Base-by-base conservation (phyloP, 1,140 invertebrate genomes). In the Melipona quadrifasciata region DNA sequence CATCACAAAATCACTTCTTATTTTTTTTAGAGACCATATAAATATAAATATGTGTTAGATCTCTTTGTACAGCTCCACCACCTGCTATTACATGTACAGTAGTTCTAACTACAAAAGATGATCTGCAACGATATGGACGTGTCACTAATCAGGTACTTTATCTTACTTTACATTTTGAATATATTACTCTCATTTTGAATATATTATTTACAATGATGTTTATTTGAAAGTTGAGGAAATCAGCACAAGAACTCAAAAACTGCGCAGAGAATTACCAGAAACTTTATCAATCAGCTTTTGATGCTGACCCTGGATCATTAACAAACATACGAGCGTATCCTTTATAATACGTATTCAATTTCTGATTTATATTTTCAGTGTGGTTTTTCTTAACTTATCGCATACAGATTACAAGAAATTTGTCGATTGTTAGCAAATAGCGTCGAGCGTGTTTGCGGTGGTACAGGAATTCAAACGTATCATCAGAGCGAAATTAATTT, bases 261-360 rank as follows among this genome's bases (percentile, higher is more conserved):
- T 97, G 98, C 82, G 97, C 97, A 47, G 96, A 97, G 53, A 95
- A 96, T 65, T 98, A 98, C 93, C 97, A 96, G 82, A 96, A 96
- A 85, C 95, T 99, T 1, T 99, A 99, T 92, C 97, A 98, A 92
- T 97, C 97, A 27, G 97, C 98, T 64, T 99, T 99, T 95, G 98
- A 99, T 95, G 98, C 98, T 17, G 98, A 99, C 95, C 96, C 97
- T 61, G 96, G 96, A 17, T 98, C 98, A n/a, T 93, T 99, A 72
- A 95, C 96, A 57, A 98, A 98, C 90, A 96, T 99, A 79, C 95
- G 96, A 93, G 95, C 96, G 95, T 96, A 96, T 95, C 94, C 94
- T 95, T 95, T 93, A 58, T 11, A 14, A 77, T 19, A 61, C 27
- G 61, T 55, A 80, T 72, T 70, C 24, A 53, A 73, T 39, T 81